Evolutionary conservation across 2,888 invertebrate genomes (phyloP), one percentile per base, ranked within the genome.

Genomic region (Tiliacea citrago): DNA sequence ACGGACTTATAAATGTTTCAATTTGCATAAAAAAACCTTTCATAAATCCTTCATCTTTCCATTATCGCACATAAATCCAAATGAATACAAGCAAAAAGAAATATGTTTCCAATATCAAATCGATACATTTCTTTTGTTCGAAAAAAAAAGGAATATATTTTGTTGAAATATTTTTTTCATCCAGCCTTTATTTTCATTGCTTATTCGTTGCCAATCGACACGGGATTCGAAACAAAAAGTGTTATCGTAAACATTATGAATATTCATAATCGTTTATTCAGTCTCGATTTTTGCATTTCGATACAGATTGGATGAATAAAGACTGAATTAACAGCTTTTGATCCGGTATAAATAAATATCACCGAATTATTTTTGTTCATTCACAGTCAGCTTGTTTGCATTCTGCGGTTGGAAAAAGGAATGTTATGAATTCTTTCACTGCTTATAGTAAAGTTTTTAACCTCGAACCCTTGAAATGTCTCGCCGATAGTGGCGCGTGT

Each of bases 211-310:
- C 47, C 65, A 73, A 68, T 68, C 24, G 18, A 45, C 35, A 18
- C 8, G 49, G 29, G 45, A 45, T 66, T 65, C 39, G 1, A 35
- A 58, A 75, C 21, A 74, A 74, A 83, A 63, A 68, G 18, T 53
- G 39, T 68, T 74, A 67, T 58, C 10, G 68, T 80, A 63, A 51
- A 83, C 45, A 65, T 62, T 60, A 68, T 81, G 75, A 83, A 83
- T 83, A 81, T 81, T 81, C 75, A 80, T 63, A 61, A 66, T 57
- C 68, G 42, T 73, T 83, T 74, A 53, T 80, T 68, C 45, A 55
- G 49, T 68, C 42, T 49, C 74, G 55, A 63, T 57, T 67, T 75
- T 66, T 53, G 51, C 53, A 58, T 65, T 65, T 53, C 57, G 61
- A 68, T 73, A n/a, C 49, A 45, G 24, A 53, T 69, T 71, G 45